Evolutionary conservation across 2,888 invertebrate genomes (phyloP), one percentile per base, ranked within the genome.

Genomic region (Agrochola lota): DNA sequence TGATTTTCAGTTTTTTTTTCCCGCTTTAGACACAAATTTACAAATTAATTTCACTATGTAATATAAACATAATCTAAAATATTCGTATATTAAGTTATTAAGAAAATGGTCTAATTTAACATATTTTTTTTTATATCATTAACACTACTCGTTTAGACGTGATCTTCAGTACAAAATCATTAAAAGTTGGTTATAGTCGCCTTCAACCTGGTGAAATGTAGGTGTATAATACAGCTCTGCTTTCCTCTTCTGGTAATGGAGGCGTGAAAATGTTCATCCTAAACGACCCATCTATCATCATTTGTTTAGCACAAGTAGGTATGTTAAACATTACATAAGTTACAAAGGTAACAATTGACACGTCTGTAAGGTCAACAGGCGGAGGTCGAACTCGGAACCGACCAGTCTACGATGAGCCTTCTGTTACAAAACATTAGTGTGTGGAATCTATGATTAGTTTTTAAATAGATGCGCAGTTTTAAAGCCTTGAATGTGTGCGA

Each of bases 251-350:
- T 1, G 5, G 2, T 1, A 12, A 49, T 1, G 17, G 2, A 71
- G 1, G 20, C 17, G 6, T 30, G 40, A 40, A 49, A 7, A n/a
- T 15, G 1, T 23, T 40, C 17, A 49, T 40, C 7, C 12, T 49
- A 81, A 74, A n/a, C 46, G 35, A 40, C 55, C 46, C 5, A 66
- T n/a, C 26, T 17, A 81, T 76, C 17, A 78, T 78, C 49, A 35
- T 2, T 7, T 60, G 26, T 35, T 60, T 83, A 81, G 46, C 78
- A 83, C 55, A 49, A 55, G 20, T 55, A 68, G 2, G 15, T n/a
- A 55, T 80, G 89, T 85, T 91, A 93, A 93, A 90, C 80, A 85
- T 94, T 94, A 93, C 91, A 93, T 93, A 93, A 81, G 49, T 9
- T 90, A 90, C 20, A 23, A 78, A 78, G 81, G 86, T 83, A 86